phyloP scores from a whole-genome alignment of 2,113 vertebrate species.

The Campylomormyrus numenius region DNA sequence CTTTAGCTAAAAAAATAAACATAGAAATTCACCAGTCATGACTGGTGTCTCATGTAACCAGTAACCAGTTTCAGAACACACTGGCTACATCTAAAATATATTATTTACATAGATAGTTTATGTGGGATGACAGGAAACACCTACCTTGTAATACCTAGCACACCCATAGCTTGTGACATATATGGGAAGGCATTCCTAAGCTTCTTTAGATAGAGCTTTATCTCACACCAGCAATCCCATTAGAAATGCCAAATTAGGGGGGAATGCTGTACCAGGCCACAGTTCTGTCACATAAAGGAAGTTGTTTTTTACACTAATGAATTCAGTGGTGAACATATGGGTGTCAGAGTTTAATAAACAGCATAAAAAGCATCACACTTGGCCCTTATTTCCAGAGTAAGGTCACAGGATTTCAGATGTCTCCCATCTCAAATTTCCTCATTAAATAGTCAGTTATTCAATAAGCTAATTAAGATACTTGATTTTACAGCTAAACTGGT shows the following conservation, averaged over 20 bases:
- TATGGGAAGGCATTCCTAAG: not conserved
- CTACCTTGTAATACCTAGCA: not conserved
- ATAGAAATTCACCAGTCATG: not conserved
- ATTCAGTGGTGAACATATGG: not conserved
- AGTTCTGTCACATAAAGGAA: not conserved
- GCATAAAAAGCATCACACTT: not conserved
- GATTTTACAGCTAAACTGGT: slow-evolving; percentile 6
- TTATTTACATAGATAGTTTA: not conserved
- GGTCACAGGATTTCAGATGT: not conserved
- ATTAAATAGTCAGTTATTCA: not conserved
- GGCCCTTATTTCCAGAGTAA: not conserved
- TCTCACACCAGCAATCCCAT: not conserved
- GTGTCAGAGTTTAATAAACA: not conserved
- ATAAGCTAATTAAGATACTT: not conserved
- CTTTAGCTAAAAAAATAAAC: not conserved
- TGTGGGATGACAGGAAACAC: not conserved
- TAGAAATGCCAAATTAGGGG: not conserved
- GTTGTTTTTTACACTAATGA: not conserved
- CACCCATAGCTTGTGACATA: not conserved
- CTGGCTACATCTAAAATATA: not conserved
- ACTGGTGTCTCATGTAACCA: not conserved
- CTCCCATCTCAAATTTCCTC: not conserved
- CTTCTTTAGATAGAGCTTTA: not conserved
- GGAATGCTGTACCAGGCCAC: not conserved
- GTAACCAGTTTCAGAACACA: not conserved